These are phyloP conservation scores for Novumbra hubbsi DNA, from an alignment of 2,797 vertebrate species.

Conservation along the genomic window DNA sequence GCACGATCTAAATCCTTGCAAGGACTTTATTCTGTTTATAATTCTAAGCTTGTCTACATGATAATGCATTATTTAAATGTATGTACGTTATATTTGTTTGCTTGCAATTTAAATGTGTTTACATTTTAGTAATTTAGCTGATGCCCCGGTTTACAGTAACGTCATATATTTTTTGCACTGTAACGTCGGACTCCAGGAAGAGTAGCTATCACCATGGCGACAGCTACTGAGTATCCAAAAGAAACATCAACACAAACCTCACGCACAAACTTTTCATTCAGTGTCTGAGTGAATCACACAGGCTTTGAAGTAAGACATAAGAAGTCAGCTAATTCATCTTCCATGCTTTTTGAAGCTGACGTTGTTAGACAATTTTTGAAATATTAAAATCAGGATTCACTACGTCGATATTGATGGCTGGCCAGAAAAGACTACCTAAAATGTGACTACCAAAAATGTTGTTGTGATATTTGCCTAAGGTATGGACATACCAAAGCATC, in stretches of 20 bases:
- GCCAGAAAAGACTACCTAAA: not conserved
- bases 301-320: not conserved
- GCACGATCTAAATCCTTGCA: too few species aligned
- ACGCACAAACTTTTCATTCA: not conserved
- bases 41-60: too few species aligned
- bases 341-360: slow-evolving; percentile 11
- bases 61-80: not conserved
- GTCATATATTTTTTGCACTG: too few species aligned
- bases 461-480: not conserved
- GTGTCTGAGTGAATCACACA: not conserved
- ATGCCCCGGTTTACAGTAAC: too few species aligned
- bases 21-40: too few species aligned
- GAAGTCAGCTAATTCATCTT: not conserved
- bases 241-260: not conserved
- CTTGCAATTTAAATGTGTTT: too few species aligned
- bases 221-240: too few species aligned
- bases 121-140: too few species aligned
- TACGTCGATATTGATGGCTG: slow-evolving; percentile 5
- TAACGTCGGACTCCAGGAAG: too few species aligned
- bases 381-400: slow-evolving; percentile 6
- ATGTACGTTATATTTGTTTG: too few species aligned
- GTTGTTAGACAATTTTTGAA: not conserved
- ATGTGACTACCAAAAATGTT: not conserved
- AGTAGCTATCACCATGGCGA: not conserved
- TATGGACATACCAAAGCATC: not conserved